These are phyloP conservation scores for Muscicapa striata DNA, from an alignment of 2,797 vertebrate species.

Conservation along the genomic window DNA sequence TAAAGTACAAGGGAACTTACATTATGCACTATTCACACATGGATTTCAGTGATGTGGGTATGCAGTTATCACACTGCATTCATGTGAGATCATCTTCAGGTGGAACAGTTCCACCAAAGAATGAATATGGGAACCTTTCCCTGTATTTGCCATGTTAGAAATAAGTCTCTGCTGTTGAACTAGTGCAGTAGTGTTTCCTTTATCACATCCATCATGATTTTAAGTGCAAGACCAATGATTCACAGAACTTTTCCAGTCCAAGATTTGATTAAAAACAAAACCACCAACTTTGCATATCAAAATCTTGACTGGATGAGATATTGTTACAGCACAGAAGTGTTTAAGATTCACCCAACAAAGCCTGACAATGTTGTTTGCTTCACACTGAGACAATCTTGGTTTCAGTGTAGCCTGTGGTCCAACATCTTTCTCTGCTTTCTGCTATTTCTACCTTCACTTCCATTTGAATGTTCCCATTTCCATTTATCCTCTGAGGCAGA, in stretches of 20 bases:
- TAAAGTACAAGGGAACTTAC: background rate
- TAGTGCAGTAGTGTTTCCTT: background rate
- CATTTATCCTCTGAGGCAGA: background rate
- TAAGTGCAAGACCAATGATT: background rate
- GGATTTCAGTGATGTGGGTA: background rate
- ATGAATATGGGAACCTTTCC: background rate
- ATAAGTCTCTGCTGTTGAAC: background rate
- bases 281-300: background rate
- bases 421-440: background rate
- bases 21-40: background rate
- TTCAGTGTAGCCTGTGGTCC: background rate
- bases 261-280: background rate
- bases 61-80: background rate
- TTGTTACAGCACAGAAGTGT: background rate
- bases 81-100: background rate
- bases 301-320: background rate
- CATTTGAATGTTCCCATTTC: background rate
- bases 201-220: background rate
- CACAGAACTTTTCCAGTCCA: background rate
- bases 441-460: background rate
- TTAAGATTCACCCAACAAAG: background rate
- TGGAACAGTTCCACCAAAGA: background rate
- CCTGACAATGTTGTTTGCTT: background rate
- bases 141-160: background rate
- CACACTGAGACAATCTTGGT: background rate